These are phyloP conservation scores for Petrosia ficiformis DNA, from an alignment of 37 sponge, comb jelly and placozoan species.

Conservation along the genomic window DNA sequence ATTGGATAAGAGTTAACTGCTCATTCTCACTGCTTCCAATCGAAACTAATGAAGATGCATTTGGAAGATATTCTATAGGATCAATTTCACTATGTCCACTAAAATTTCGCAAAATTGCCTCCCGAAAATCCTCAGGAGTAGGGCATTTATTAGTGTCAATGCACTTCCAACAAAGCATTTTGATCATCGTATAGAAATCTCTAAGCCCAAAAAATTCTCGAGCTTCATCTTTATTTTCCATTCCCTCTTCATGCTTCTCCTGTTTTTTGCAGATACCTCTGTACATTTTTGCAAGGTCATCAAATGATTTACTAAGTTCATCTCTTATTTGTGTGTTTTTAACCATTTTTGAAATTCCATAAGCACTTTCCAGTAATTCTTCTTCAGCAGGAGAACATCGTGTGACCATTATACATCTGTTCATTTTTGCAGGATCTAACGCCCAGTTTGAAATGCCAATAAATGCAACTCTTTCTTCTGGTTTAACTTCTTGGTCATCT, in stretches of 20 bases:
- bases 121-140: conserved; percentile 55
- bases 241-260: conserved; percentile 63
- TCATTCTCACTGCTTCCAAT: neutral
- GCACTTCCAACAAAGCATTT: conserved; percentile 86
- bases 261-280: conserved; percentile 15
- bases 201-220: conserved; percentile 77
- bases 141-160: conserved; percentile 9
- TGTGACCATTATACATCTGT: conserved; percentile 88
- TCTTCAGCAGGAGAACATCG: conserved; percentile 74
- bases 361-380: conserved; percentile 76
- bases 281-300: conserved; percentile 65
- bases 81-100: conserved; percentile 56
- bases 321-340: conserved; percentile 27
- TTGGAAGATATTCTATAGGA: conserved; percentile 2
- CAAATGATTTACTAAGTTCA: conserved; percentile 35
- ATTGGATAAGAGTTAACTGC: neutral
- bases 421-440: too few relatives aligned
- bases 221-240: conserved; percentile 57
- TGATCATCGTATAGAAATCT: conserved; percentile 94
- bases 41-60: neutral
- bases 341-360: conserved; percentile 58
- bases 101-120: conserved; percentile 85
- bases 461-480: neutral
- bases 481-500: neutral
- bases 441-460: too few relatives aligned